Percentiles rank a stretch among this genome's conserved stretches.
Conservation (phyloP, 2,113 vertebrate species). For the Mastomys coucha region DNA sequence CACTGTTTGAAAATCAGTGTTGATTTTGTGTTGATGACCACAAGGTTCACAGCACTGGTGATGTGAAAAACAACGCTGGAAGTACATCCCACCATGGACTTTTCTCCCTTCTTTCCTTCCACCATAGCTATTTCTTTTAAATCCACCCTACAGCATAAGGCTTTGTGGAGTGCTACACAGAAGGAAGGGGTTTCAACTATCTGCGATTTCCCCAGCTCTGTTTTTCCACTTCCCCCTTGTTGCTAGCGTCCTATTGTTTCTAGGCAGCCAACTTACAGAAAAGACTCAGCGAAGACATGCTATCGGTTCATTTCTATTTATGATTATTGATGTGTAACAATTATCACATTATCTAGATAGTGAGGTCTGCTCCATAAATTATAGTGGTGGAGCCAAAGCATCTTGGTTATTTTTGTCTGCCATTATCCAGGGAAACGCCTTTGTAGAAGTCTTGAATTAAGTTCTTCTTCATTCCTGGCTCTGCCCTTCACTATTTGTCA, state of each 20-base stretch:
- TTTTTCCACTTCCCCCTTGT: constrained; percentile 69
- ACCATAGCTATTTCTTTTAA: constrained; percentile 46
- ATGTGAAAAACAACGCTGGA: constrained; percentile 70
- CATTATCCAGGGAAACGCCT: constrained; percentile 75
- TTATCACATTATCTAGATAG: constrained; percentile 83
- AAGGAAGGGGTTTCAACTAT: background rate
- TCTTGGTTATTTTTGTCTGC: constrained; percentile 76
- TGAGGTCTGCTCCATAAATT: constrained; percentile 81
- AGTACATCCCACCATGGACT: background rate
- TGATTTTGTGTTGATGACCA: constrained; percentile 55
- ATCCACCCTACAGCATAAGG: constrained; percentile 31
- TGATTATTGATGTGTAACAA: constrained; percentile 84
- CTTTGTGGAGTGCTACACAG: background rate
- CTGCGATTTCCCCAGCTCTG: constrained; percentile 30
- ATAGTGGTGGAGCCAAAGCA: constrained; percentile 76
- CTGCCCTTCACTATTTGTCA: constrained; percentile 57
- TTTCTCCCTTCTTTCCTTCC: background rate
- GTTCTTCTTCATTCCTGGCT: constrained; percentile 50
- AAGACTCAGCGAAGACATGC: constrained; percentile 70
- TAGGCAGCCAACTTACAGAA: constrained; percentile 68
- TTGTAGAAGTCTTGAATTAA: constrained; percentile 74
- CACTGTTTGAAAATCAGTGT: constrained; percentile 72
- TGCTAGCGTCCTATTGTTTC: constrained; percentile 52
- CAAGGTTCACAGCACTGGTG: constrained; percentile 26
- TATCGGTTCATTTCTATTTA: constrained; percentile 79